Conservation (phyloP, 2,797 vertebrate species). For the Gila robusta region DNA sequence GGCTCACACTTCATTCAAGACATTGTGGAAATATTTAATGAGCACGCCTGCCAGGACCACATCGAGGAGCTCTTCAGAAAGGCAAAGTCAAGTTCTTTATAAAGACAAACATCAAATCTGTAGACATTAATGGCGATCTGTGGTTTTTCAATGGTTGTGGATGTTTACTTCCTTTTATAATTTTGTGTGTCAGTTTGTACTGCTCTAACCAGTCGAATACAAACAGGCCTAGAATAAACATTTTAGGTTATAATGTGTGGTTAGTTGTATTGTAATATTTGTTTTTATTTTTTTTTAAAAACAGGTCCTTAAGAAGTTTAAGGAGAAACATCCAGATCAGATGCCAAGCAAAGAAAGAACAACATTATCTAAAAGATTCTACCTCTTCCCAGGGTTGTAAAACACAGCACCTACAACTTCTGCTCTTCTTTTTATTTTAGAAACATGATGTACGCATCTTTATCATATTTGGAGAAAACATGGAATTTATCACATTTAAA, state of each 20-base stretch:
- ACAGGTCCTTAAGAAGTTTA: conserved; percentile 29
- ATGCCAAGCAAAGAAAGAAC: conserved; percentile 61
- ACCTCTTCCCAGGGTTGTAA: conserved; percentile 62
- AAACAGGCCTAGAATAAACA: background rate
- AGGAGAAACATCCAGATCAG: conserved; percentile 26
- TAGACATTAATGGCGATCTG: background rate
- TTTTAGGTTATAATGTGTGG: background rate
- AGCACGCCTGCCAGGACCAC: conserved; percentile 44
- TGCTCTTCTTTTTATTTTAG: background rate
- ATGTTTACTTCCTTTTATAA: background rate
- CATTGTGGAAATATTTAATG: conserved; percentile 54
- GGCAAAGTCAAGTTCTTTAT: conserved; percentile 25
- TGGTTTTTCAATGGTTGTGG: background rate
- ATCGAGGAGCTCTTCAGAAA: conserved; percentile 60
- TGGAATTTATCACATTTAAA: background rate
- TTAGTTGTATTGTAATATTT: background rate
- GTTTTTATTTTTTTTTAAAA: conserved; percentile 7
- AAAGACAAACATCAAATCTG: background rate
- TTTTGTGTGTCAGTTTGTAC: background rate
- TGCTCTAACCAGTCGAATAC: background rate
- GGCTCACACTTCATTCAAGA: conserved; percentile 54
- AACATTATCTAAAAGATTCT: conserved; percentile 57
- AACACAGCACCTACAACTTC: background rate
- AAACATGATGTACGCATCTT: background rate
- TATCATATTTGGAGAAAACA: background rate